Conservation (phyloP, 2,797 vertebrate genomes). For the Crypturellus tataupa region DNA sequence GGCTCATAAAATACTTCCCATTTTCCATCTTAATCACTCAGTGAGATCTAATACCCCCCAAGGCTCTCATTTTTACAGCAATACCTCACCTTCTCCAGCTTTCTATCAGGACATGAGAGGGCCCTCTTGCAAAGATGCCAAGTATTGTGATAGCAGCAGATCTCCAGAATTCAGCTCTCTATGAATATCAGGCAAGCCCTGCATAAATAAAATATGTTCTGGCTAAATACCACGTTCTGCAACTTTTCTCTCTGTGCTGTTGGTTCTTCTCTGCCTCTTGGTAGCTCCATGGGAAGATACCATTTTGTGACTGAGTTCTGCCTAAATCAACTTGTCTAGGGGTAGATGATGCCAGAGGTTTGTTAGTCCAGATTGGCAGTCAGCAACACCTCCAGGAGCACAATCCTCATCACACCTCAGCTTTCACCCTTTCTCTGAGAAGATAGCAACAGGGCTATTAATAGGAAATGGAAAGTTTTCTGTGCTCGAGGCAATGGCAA, state of each 20-base stretch:
- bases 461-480: background rate
- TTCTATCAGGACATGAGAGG: background rate
- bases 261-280: background rate
- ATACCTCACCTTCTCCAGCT: background rate
- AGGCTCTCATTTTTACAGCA: background rate
- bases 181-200: background rate
- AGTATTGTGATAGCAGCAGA: rapidly evolving
- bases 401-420: background rate
- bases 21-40: background rate
- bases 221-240: background rate
- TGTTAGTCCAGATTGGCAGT: constrained; percentile 12
- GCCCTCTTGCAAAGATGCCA: background rate
- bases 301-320: background rate
- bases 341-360: constrained; percentile 1
- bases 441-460: background rate
- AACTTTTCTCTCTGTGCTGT: background rate
- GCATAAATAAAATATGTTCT: background rate
- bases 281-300: background rate
- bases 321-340: background rate
- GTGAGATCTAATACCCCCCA: background rate
- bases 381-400: background rate
- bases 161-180: background rate
- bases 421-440: background rate
- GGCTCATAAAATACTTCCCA: background rate
- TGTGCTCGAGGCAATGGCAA: background rate